A percentile compares a stretch with the other conserved stretches of the same genome.
Evolutionary conservation across 2,888 invertebrate species (phyloP).

Genomic region (Villa cingulata): DNA sequence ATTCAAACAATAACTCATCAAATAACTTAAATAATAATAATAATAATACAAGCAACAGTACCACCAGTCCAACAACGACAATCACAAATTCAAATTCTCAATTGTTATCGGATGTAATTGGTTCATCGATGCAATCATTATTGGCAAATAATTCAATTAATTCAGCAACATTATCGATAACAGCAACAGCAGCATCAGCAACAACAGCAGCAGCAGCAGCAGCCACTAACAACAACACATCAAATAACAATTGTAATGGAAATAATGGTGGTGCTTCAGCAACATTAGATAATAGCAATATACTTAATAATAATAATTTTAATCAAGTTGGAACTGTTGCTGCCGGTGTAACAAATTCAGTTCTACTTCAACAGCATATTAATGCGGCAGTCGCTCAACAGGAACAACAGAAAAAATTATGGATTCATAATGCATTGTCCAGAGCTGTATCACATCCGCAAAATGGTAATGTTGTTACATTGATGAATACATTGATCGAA

Average conservation of each 20-base stretch:
- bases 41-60: background rate
- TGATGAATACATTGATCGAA: conserved; percentile 31
- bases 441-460: conserved; percentile 39
- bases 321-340: conserved; percentile 12
- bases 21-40: background rate
- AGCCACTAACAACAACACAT: background rate
- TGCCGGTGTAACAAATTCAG: conserved; percentile 14
- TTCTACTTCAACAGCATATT: conserved; percentile 17
- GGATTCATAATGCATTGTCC: conserved; percentile 29
- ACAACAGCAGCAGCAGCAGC: background rate
- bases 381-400: conserved; percentile 17
- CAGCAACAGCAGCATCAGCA: background rate
- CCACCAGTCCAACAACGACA: background rate
- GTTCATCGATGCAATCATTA: conserved; percentile 10
- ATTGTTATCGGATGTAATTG: conserved; percentile 7
- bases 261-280: background rate
- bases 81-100: conserved; percentile 6
- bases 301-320: conserved; percentile 17
- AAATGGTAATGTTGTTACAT: conserved; percentile 30
- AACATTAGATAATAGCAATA: conserved; percentile 9
- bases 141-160: conserved; percentile 1
- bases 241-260: no score
- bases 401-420: conserved; percentile 25
- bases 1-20: background rate
- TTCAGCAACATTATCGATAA: background rate